These are phyloP conservation scores for Pagetopsis macropterus DNA, from an alignment of 2,797 vertebrate species.

Conservation along the genomic window DNA sequence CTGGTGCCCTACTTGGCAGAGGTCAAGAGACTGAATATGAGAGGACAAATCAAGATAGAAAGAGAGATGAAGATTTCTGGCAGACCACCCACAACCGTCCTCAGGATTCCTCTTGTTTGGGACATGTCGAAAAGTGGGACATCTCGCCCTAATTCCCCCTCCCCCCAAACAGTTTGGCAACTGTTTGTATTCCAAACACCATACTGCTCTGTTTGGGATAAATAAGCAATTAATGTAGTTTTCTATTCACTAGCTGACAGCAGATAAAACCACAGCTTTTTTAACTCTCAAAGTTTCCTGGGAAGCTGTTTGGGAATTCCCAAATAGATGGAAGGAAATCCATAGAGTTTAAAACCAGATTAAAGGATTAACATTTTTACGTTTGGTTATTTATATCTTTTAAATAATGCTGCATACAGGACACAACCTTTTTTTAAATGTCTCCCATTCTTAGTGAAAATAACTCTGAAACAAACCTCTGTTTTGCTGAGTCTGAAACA, in stretches of 20 bases:
- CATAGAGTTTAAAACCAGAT: constrained; percentile 38
- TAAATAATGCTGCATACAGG: constrained; percentile 5
- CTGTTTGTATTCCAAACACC: constrained; percentile 45
- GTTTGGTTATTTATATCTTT: constrained; percentile 22
- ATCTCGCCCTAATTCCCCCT: constrained; percentile 9
- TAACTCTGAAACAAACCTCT: constrained; percentile 12
- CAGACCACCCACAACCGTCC: constrained; percentile 66
- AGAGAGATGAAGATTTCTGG: constrained; percentile 39
- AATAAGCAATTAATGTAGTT: constrained; percentile 41
- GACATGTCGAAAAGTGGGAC: constrained; percentile 10
- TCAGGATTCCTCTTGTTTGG: constrained; percentile 7
- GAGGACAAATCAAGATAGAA: constrained; percentile 37
- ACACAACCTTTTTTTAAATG: neutral
- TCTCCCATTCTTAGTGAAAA: constrained; percentile 34
- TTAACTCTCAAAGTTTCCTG: constrained; percentile 25
- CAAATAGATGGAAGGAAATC: constrained; percentile 44
- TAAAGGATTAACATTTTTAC: constrained; percentile 18
- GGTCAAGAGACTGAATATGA: constrained; percentile 60
- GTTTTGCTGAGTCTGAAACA: constrained; percentile 49
- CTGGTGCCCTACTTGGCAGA: constrained; percentile 49
- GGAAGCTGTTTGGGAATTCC: constrained; percentile 45
- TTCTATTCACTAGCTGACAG: constrained; percentile 30
- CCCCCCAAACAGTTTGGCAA: constrained; percentile 12
- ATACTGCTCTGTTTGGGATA: constrained; percentile 40
- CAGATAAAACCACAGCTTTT: constrained; percentile 34